phyloP scores from a whole-genome alignment of 2,113 vertebrate genomes.

The Brachyistius frenatus region DNA sequence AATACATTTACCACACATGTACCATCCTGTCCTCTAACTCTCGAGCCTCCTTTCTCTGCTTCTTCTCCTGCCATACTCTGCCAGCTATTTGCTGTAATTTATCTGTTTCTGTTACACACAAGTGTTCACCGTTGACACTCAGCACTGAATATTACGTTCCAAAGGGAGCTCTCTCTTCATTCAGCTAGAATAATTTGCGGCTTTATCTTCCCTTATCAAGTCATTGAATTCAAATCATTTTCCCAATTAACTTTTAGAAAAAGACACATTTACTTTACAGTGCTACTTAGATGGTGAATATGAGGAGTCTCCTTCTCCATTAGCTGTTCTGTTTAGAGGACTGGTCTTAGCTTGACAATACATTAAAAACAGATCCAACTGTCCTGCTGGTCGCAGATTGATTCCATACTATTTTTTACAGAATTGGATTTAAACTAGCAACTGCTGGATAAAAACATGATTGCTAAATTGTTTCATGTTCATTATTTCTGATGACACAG shows the following conservation, averaged over 20 bases:
- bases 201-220: background rate
- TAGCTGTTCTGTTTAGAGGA: background rate
- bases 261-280: background rate
- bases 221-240: slow-evolving; percentile 38
- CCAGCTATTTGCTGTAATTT: slow-evolving; percentile 13
- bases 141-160: slow-evolving; percentile 46
- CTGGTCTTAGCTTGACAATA: too few species aligned
- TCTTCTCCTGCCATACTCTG: background rate
- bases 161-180: slow-evolving; percentile 5
- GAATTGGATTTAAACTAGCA: too few species aligned
- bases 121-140: slow-evolving; percentile 26
- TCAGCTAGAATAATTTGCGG: slow-evolving; percentile 9
- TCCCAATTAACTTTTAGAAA: slow-evolving; percentile 9
- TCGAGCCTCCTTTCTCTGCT: too few species aligned
- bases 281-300: background rate
- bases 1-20: too few species aligned
- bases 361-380: too few species aligned
- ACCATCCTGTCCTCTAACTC: too few species aligned
- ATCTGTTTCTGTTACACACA: slow-evolving; percentile 3
- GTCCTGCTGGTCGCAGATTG: background rate
- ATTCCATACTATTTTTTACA: background rate
- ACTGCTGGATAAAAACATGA: too few species aligned
- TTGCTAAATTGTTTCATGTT: too few species aligned
- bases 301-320: background rate
- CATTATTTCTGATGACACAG: too few species aligned